phyloP scores from a whole-genome alignment of 2,113 vertebrate species.

The Pseudopipra pipra region DNA sequence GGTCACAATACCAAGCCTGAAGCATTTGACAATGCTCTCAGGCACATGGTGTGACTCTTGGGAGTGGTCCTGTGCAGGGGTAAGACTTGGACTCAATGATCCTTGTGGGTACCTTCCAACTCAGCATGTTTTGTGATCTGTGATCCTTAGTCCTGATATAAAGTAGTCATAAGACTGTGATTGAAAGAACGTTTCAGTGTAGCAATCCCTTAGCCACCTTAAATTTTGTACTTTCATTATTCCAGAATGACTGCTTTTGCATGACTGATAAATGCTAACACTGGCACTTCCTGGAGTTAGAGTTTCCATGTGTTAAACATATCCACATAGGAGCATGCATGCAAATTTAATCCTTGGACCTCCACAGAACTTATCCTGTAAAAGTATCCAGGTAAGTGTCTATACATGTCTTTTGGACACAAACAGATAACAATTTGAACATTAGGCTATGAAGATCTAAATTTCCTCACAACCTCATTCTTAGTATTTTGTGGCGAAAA shows the following conservation, averaged over 20 bases:
- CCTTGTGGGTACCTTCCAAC: background rate
- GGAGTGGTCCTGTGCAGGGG: background rate
- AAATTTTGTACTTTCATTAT: background rate
- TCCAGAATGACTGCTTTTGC: background rate
- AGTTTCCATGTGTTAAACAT: background rate
- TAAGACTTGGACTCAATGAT: background rate
- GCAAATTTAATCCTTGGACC: background rate
- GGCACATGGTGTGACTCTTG: background rate
- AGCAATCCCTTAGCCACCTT: background rate
- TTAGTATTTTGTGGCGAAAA: background rate
- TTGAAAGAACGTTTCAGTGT: background rate
- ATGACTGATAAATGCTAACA: background rate
- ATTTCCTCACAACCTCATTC: background rate
- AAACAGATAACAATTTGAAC: background rate
- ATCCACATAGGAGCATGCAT: background rate
- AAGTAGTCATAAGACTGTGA: background rate
- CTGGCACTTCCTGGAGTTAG: background rate
- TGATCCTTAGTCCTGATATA: background rate
- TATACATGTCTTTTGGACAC: background rate
- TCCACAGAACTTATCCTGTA: background rate
- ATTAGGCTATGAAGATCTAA: background rate
- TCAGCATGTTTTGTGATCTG: background rate
- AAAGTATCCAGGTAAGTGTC: background rate
- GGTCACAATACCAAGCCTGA: background rate
- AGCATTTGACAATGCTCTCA: background rate